Percentiles rank a stretch among this genome's conserved stretches.
Conservation (phyloP, 2,888 invertebrate genomes). For the Conchocele bisecta region DNA sequence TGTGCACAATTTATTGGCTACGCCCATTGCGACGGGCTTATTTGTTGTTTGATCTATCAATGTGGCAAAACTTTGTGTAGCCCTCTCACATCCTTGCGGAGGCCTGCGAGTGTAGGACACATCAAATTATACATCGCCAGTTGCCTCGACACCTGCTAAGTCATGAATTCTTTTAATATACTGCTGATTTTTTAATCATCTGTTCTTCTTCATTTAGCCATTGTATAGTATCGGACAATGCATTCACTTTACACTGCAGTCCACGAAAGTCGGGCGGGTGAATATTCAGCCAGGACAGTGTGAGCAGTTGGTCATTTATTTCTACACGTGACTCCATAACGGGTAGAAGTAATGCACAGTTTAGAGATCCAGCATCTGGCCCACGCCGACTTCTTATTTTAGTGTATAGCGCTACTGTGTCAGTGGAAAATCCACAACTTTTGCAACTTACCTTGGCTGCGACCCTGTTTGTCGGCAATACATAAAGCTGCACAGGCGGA, state of each 20-base stretch:
- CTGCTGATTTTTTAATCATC: slow-evolving; percentile 6
- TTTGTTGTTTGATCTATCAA: slow-evolving; percentile 5
- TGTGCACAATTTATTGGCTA: slow-evolving; percentile 11
- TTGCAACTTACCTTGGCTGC: neutral
- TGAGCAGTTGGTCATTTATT: neutral
- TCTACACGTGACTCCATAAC: neutral
- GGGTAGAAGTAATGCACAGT: neutral
- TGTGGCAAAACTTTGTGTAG: slow-evolving; percentile 1
- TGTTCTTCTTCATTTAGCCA: neutral
- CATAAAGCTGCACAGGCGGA: no score
- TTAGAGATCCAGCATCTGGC: neutral
- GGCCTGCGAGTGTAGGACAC: slow-evolving; percentile 11
- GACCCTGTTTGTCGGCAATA: no score
- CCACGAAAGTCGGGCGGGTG: neutral
- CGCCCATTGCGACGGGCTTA: neutral
- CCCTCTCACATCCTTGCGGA: neutral
- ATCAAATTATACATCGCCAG: slow-evolving; percentile 5
- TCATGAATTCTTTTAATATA: neutral
- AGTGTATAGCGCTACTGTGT: neutral
- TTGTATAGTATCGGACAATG: neutral
- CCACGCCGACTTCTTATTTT: neutral
- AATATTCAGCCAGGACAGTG: slow-evolving; percentile 2
- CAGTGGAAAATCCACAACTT: neutral
- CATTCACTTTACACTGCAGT: slow-evolving; percentile 1
- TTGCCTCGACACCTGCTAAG: slow-evolving; percentile 4